Percentiles rank a stretch among this genome's conserved stretches.
Evolutionary conservation across 1,140 invertebrate species (phyloP).

Genomic region (Lutraria rhynchaena): DNA sequence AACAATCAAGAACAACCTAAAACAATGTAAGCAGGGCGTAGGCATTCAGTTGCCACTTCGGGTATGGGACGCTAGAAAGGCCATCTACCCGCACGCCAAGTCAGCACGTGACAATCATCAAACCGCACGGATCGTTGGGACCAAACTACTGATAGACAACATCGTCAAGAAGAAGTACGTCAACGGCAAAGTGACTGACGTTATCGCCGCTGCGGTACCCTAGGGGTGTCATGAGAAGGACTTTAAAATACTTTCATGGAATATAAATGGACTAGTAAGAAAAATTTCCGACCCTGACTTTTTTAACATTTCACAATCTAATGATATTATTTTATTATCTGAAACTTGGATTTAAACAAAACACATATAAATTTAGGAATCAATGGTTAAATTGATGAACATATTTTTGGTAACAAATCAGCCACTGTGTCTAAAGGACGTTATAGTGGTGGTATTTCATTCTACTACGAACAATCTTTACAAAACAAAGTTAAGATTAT

Average conservation of each 20-base stretch:
- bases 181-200: too few relatives aligned
- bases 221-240: slow-evolving; percentile 13
- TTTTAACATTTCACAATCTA: neutral
- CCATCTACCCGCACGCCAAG: too few relatives aligned
- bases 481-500: too few relatives aligned
- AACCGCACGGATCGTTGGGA: too few relatives aligned
- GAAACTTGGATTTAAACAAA: slow-evolving; percentile 27
- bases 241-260: neutral
- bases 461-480: neutral
- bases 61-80: too few relatives aligned
- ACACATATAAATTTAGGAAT: neutral
- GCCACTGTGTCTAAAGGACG: neutral
- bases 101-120: too few relatives aligned
- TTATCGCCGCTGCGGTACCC: neutral
- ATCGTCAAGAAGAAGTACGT: too few relatives aligned
- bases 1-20: neutral
- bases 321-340: slow-evolving; percentile 15
- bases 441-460: neutral
- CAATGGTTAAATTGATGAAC: neutral
- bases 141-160: neutral
- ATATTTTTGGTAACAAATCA: too few relatives aligned
- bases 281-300: slow-evolving; percentile 20
- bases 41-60: too few relatives aligned
- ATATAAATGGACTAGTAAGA: neutral
- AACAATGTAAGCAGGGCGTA: too few relatives aligned